Evolutionary conservation across 2,888 invertebrate species (phyloP), one percentile per base, ranked within the genome.

Genomic region (Chirona hameri): DNA sequence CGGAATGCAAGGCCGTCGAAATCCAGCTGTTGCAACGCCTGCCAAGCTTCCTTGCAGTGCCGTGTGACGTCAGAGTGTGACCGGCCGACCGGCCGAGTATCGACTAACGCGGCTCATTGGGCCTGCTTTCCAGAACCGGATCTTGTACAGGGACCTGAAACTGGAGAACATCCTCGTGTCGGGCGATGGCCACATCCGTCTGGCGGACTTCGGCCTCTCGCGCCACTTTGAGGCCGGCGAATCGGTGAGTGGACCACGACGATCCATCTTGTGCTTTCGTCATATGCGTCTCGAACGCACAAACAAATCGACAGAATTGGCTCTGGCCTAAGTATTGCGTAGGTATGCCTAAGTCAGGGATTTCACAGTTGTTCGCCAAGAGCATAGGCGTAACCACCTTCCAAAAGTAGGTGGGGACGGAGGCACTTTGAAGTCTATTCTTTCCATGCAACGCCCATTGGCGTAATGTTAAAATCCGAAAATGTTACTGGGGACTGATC

Each of bases 91-190:
- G 7, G 57, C 0, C 21, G 21, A 24, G 7, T 24, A 57, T 7
- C 57, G 24, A 24, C 57, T 57, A 21, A 57, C 57, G 21, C 15
- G 15, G 24, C 57, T 21, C 21, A 7, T 18, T 21, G 15, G 24
- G 18, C 27, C 27, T 48, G 48, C 14, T 57, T 57, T 72, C 4
- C 72, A 72, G 72, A 10, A 72, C 31, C 72, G 79, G 39, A 79
- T 79, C 46, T n/a, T 79, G 46, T 79, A 79, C 48, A 39, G 79
- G n/a, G 79, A 79, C 48, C 79, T 79, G 79, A 79, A 79, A n/a
- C 48, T 79, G n/a, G 79, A 79, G n/a, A 79, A 79, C n/a, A 79
- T 79, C 18, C 79, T 79, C 14, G 79, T 79, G 24, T 48, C 24
- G 24, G 79, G 79, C 9, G 79, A 79, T n/a, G 79, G 79, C n/a